Percentiles rank a stretch among this genome's conserved stretches.
These are phyloP conservation scores for Adelognathus sp. DNA, from an alignment of 2,888 invertebrate species.

Conservation along the genomic window DNA sequence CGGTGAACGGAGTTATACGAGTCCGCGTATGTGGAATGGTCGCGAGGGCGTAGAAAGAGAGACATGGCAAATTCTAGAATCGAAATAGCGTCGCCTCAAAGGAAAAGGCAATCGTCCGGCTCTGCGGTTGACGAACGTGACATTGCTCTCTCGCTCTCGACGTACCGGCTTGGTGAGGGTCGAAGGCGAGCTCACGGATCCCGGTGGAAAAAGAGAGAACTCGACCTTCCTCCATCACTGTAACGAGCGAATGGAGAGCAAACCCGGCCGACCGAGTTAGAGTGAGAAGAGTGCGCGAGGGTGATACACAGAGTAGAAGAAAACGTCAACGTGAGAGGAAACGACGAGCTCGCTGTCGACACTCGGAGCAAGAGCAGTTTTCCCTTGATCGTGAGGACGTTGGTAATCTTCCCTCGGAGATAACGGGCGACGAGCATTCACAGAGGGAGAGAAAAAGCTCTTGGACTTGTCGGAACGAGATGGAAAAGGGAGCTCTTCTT, in stretches of 20 bases:
- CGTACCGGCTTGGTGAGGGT: no score
- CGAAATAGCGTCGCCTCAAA: conserved; percentile 68
- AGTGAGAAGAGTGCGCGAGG: no score
- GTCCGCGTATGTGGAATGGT: background rate
- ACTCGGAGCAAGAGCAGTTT: conserved; percentile 13
- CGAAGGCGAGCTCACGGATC: background rate
- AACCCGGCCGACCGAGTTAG: background rate
- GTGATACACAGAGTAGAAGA: background rate
- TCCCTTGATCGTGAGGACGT: conserved; percentile 35
- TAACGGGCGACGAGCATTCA: conserved; percentile 25
- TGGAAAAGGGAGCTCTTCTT: background rate
- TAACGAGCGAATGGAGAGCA: conserved; percentile 63
- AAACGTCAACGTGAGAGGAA: conserved; percentile 18
- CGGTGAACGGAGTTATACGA: background rate
- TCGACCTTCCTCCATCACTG: conserved; percentile 58
- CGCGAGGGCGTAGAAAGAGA: conserved; percentile 40
- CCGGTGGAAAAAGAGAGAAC: conserved; percentile 53
- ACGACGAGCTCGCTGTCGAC: conserved; percentile 14
- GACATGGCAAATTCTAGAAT: conserved; percentile 43
- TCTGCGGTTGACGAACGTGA: conserved; percentile 74
- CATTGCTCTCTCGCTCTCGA: conserved; percentile 66
- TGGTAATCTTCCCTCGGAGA: conserved; percentile 26
- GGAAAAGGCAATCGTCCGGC: conserved; percentile 69
- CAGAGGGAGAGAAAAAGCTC: background rate
- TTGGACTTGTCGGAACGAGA: background rate